phyloP scores from a whole-genome alignment of 2,888 invertebrate genomes.

The Diplazon laetatorius region DNA sequence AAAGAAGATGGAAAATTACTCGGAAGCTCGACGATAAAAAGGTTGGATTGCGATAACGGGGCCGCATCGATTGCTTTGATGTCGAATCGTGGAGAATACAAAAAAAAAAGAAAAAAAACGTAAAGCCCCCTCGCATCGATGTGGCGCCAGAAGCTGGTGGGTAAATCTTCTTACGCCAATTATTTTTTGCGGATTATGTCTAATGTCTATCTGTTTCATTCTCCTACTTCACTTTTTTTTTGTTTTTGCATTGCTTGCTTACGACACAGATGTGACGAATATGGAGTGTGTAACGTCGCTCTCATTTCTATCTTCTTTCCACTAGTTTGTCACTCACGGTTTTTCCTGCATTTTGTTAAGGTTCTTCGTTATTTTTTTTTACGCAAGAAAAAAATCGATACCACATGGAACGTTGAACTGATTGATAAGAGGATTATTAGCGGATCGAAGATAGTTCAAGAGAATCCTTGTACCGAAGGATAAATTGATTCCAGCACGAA shows the following conservation, averaged over 20 bases:
- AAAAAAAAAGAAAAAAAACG: constrained; percentile 62
- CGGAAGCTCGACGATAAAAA: constrained; percentile 23
- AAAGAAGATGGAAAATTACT: constrained; percentile 24
- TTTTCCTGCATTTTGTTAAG: constrained; percentile 7
- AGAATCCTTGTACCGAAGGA: neutral
- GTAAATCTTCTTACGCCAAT: constrained; percentile 79
- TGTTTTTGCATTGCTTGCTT: constrained; percentile 12
- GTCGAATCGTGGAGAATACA: constrained; percentile 41
- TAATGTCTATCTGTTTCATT: no score
- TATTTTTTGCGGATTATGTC: constrained; percentile 65
- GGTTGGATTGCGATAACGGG: constrained; percentile 37
- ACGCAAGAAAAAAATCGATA: neutral
- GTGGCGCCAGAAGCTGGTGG: constrained; percentile 3
- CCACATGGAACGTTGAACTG: neutral
- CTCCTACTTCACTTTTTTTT: constrained; percentile 9
- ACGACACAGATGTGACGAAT: constrained; percentile 18
- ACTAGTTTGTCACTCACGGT: neutral
- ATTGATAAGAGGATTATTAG: constrained; percentile 17
- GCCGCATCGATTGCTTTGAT: constrained; percentile 54
- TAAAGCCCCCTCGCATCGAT: neutral
- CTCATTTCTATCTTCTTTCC: neutral
- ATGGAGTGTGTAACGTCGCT: neutral
- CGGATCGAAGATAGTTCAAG: neutral
- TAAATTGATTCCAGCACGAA: neutral
- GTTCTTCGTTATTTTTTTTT: neutral